Evolutionary conservation across 1,140 invertebrate genomes (phyloP).

Genomic region (Zaprionus inermis): DNA sequence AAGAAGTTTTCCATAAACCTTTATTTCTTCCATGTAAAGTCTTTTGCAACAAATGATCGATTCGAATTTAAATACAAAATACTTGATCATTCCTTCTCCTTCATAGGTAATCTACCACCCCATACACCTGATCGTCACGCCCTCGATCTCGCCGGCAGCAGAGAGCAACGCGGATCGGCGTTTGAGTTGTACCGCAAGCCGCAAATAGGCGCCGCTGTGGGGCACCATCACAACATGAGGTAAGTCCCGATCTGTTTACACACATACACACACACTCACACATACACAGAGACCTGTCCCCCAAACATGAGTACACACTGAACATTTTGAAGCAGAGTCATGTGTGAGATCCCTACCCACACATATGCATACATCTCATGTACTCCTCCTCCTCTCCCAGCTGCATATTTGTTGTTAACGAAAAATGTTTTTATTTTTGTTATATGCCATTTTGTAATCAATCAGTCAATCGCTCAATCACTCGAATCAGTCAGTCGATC

Average conservation of each 20-base stretch:
- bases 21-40: too few relatives aligned
- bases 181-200: slow-evolving; percentile 98
- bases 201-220: slow-evolving; percentile 84
- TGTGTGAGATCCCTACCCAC: background rate
- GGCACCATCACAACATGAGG: slow-evolving; percentile 90
- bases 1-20: too few relatives aligned
- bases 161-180: slow-evolving; percentile 96
- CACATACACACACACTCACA: background rate
- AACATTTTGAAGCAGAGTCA: slow-evolving; percentile 29
- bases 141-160: slow-evolving; percentile 91
- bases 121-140: slow-evolving; percentile 82
- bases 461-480: slow-evolving; percentile 43
- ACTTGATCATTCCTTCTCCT: background rate
- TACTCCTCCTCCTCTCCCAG: slow-evolving; percentile 28
- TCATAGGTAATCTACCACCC: slow-evolving; percentile 74
- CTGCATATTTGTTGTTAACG: slow-evolving; percentile 80
- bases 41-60: too few relatives aligned
- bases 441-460: slow-evolving; percentile 68
- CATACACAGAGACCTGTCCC: background rate
- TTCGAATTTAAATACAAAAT: background rate
- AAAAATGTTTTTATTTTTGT: slow-evolving; percentile 84
- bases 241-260: slow-evolving; percentile 78
- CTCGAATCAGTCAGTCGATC: slow-evolving; percentile 54
- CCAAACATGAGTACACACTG: background rate
- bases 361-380: slow-evolving; percentile 10